Base-by-base conservation (phyloP, 2,888 invertebrate species). In the Aricia artaxerxes region DNA sequence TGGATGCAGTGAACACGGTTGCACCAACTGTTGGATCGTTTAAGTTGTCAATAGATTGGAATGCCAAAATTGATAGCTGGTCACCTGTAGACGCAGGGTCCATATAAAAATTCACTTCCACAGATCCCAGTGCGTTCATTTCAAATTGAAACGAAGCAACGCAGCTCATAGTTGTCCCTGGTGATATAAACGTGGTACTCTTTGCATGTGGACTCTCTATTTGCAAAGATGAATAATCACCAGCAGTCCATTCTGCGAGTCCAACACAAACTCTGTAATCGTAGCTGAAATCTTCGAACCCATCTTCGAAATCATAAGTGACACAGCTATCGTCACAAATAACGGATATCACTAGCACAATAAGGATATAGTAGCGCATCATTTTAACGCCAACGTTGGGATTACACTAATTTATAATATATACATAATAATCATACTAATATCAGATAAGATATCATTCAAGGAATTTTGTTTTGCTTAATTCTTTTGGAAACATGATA, bases 391-490 rank as follows among this genome's bases (percentile, higher is more conserved):
- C 4, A 53, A 75, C 11, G 75, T 75, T 75, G 31, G 60, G 75
- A 75, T 75, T 49, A 75, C 31, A 53, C 53, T 75, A 75, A 75
- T 75, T 53, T 44, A 75, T 44, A 6, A 38, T 40, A 5, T n/a
- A 75, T 44, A n/a, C 38, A 53, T 31, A 24, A 75, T 49, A 75
- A 53, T 75, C 49, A 31, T 31, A 24, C 11, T 49, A 24, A 24
- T 31, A 24, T 49, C 75, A 35, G 78, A 78, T 78, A 78, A 78
- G 78, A 78, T 78, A 78, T 73, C 73, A n/a, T 78, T 78, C 78
- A 44, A 40, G 24, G 61, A 78, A 78, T 61, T 73, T 72, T 16
- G 40, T 40, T 16, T 16, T 5, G 73, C 73, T 16, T 7, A n/a
- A 73, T 16, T 38, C 73, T 40, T 38, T 73, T 3, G 24, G 1